These are phyloP conservation scores for Micrasema longulum DNA, from an alignment of 1,140 invertebrate species.

Conservation along the genomic window DNA sequence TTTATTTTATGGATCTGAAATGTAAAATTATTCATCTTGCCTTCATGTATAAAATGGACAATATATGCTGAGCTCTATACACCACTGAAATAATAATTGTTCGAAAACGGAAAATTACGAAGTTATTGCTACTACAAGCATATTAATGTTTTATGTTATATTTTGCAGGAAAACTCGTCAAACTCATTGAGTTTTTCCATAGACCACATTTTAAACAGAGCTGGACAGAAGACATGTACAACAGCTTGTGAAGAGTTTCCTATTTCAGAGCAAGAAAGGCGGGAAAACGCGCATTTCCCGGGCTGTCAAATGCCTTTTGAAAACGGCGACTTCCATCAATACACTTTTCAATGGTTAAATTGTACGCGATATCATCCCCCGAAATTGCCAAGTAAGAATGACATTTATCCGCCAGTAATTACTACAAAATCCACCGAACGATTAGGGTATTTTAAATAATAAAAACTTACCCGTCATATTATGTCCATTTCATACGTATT, in stretches of 20 bases:
- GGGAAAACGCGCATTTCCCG: constrained; percentile 48
- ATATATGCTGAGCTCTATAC: no score
- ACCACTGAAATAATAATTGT: no score
- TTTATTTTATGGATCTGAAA: no score
- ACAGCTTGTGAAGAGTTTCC: constrained; percentile 24
- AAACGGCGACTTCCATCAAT: constrained; percentile 35
- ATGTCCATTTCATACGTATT: no score
- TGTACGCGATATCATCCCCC: constrained; percentile 78
- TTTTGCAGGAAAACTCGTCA: constrained; percentile 39
- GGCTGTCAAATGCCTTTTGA: constrained; percentile 30
- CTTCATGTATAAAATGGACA: no score
- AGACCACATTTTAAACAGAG: constrained; percentile 61
- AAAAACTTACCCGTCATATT: no score
- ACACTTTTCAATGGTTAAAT: constrained; percentile 68
- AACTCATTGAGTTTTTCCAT: constrained; percentile 59
- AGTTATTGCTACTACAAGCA: no score
- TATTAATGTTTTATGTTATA: background rate
- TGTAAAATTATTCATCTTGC: no score
- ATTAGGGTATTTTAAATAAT: no score
- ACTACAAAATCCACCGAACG: no score
- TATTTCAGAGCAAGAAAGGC: constrained; percentile 32
- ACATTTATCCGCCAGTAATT: no score
- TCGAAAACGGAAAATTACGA: no score
- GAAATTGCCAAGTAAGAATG: constrained; percentile 75
- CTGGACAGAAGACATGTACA: constrained; percentile 55